Evolutionary conservation across 2,888 invertebrate species (phyloP), one percentile per base, ranked within the genome.

Genomic region (Athalia rosae): DNA sequence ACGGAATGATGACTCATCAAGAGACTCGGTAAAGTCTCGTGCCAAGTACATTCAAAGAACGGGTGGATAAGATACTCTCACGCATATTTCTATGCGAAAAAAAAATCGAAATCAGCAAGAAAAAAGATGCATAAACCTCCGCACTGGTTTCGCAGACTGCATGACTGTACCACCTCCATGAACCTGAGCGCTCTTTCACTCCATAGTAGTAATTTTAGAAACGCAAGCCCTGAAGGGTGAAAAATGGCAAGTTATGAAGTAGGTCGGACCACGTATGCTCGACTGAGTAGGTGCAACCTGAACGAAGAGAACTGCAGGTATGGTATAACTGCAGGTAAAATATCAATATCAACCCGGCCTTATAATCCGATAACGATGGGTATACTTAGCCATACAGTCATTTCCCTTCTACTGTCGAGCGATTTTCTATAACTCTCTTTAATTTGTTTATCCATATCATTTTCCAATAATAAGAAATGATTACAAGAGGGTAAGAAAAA

Each of bases 231-330:
- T 61, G 13, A 61, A 15, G 8, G 45, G 13, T 11, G 58, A 71
- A 71, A 71, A 58, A 58, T 53, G 50, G 53, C 41, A 13, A 71
- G 8, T 50, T 50, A 50, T 47, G 6, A 87, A 85, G 85, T 87
- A 84, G 87, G 86, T 85, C 87, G 85, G 81, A 84, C 85, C 86
- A 87, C 86, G 87, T 87, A 87, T 83, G 83, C 83, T 67, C 77
- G 78, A 77, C 76, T 73, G 67, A 66, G 66, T 66, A 15, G 53
- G 69, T 69, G 41, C 69, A 43, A 69, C 69, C 69, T 7, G 53
- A 53, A 48, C 43, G 69, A 69, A 50, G 50, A 56, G 53, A n/a
- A 53, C 9, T 53, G 7, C n/a, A 53, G 53, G 11, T 53, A 53
- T 9, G 4, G 53, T 53, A 0, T 69, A 69, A n/a, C n/a, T n/a